These are phyloP conservation scores for Passer domesticus DNA, from an alignment of 2,113 vertebrate species.

Conservation along the genomic window DNA sequence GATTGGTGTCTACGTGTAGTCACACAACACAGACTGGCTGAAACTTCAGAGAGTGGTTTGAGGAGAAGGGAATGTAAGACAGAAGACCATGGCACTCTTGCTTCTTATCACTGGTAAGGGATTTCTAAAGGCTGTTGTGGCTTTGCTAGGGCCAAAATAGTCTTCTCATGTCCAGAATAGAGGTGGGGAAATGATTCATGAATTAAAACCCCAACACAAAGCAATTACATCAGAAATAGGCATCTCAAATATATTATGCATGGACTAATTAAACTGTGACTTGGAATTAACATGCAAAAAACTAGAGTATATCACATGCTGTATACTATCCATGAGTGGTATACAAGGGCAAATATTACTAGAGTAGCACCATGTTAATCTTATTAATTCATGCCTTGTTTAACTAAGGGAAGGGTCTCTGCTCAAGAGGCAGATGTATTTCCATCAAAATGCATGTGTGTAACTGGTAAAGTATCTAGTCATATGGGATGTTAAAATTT, in stretches of 20 bases:
- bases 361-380: conserved; percentile 37
- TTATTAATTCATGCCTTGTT: conserved; percentile 64
- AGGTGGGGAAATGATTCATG: background rate
- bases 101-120: background rate
- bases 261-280: conserved; percentile 49
- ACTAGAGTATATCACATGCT: conserved; percentile 6
- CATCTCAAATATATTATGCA: conserved; percentile 44
- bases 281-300: conserved; percentile 32
- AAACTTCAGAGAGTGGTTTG: background rate
- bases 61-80: background rate
- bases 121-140: conserved; percentile 42
- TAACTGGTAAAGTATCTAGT: background rate
- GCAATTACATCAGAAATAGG: conserved; percentile 38
- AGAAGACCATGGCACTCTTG: background rate
- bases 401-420: background rate
- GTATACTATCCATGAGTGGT: conserved; percentile 30
- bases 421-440: background rate
- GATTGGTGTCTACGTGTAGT: background rate
- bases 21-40: background rate
- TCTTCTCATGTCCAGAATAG: conserved; percentile 17
- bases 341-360: conserved; percentile 55
- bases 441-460: background rate
- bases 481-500: background rate
- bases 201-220: conserved; percentile 52
- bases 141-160: background rate